phyloP scores from a whole-genome alignment of 2,113 vertebrate genomes.

The Scomber colias region DNA sequence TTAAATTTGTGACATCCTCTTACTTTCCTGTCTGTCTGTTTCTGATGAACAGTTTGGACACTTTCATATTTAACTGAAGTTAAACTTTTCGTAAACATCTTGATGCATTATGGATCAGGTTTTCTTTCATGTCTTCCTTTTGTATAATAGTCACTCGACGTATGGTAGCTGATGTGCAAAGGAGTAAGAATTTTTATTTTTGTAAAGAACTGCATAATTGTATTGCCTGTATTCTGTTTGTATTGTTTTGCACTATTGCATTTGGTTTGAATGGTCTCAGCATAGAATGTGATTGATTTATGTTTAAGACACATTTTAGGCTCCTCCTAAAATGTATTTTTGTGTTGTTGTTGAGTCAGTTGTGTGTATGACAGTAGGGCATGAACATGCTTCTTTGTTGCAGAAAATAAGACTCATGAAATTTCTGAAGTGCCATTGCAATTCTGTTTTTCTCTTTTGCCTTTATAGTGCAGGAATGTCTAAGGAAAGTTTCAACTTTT shows the following conservation, averaged over 20 bases:
- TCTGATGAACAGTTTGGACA: background rate
- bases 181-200: conserved; percentile 48
- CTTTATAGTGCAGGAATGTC: conserved; percentile 22
- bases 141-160: background rate
- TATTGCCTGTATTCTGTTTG: conserved; percentile 23
- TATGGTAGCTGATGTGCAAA: conserved; percentile 48
- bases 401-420: conserved; percentile 12
- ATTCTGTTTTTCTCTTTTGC: conserved; percentile 10
- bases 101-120: background rate
- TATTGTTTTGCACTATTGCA: conserved; percentile 60
- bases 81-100: background rate
- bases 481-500: background rate
- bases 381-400: background rate
- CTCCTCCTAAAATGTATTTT: conserved; percentile 5
- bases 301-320: conserved; percentile 9
- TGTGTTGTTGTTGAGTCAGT: conserved; percentile 17
- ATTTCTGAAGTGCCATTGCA: conserved; percentile 37
- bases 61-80: background rate
- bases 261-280: conserved; percentile 20
- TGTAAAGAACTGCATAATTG: conserved; percentile 48
- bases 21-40: background rate
- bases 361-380: conserved; percentile 9
- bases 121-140: conserved; percentile 51
- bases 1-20: background rate
- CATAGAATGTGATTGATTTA: conserved; percentile 18